Evolutionary conservation across 2,113 vertebrate species (phyloP).

Genomic region (Hassar affinis): DNA sequence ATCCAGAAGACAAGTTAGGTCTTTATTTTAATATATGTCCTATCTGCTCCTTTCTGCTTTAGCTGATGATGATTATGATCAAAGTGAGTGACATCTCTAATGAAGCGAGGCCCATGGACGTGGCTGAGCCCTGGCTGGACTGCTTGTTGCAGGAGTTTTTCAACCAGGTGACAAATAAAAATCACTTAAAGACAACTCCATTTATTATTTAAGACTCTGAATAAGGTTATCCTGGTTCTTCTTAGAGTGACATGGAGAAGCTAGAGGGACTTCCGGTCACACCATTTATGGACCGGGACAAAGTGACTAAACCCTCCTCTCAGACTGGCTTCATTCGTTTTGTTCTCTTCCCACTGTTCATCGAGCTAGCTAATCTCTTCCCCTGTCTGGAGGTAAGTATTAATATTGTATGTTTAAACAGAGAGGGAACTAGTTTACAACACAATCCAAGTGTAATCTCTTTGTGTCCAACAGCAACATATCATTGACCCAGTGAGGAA

Average conservation of each 20-base stretch:
- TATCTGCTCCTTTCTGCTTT: not conserved
- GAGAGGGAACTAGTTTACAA: not conserved
- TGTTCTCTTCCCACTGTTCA: slow-evolving; percentile 76
- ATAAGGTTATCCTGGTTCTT: not conserved
- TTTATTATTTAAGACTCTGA: not conserved
- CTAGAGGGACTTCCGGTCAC: slow-evolving; percentile 77
- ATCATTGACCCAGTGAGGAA: slow-evolving; percentile 75
- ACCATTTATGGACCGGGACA: slow-evolving; percentile 80
- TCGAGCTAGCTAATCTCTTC: slow-evolving; percentile 76
- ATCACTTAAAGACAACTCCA: not conserved
- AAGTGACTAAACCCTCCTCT: slow-evolving; percentile 76
- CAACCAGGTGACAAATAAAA: slow-evolving; percentile 69
- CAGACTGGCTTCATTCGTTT: slow-evolving; percentile 79
- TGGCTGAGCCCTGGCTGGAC: slow-evolving; percentile 79
- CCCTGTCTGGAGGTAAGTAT: slow-evolving; percentile 73
- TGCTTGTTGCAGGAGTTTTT: slow-evolving; percentile 80
- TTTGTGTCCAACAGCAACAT: slow-evolving; percentile 66
- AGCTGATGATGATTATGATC: slow-evolving; percentile 78
- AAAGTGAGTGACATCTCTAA: slow-evolving; percentile 81
- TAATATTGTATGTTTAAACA: not conserved
- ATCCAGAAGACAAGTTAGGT: not conserved
- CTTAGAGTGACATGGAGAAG: slow-evolving; percentile 77
- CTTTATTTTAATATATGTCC: slow-evolving; percentile 1
- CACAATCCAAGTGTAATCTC: not conserved
- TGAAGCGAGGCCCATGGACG: slow-evolving; percentile 76